These are phyloP conservation scores for Nemotelus pantherinus DNA, from an alignment of 2,888 invertebrate species.

Conservation along the genomic window DNA sequence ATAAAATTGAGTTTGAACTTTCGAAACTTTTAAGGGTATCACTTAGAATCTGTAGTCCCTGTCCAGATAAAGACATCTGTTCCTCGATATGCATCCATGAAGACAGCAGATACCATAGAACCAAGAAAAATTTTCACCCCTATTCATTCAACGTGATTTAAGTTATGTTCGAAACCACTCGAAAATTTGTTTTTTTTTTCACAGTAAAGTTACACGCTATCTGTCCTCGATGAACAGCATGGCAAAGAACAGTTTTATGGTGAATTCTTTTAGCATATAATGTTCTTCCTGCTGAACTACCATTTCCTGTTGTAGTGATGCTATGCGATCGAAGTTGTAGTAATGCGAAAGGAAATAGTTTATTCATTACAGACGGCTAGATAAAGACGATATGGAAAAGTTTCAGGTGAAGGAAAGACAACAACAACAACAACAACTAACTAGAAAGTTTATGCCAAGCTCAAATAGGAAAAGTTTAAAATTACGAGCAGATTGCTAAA, in stretches of 20 bases:
- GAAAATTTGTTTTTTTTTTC: conserved; percentile 29
- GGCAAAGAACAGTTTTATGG: not conserved
- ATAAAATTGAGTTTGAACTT: too few relatives aligned
- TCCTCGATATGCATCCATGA: too few relatives aligned
- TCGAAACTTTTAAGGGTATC: too few relatives aligned
- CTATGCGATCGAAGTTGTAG: conserved; percentile 14
- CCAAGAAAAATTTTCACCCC: not conserved
- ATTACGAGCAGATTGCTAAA: conserved; percentile 14
- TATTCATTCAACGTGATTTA: conserved; percentile 12
- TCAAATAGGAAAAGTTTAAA: conserved; percentile 39
- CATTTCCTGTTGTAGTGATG: not conserved
- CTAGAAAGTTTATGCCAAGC: conserved; percentile 29
- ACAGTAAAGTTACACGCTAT: conserved; percentile 22
- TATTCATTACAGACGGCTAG: conserved; percentile 26
- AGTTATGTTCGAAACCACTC: conserved; percentile 28
- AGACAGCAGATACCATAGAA: too few relatives aligned
- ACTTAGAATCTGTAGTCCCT: too few relatives aligned
- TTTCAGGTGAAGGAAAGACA: conserved; percentile 33
- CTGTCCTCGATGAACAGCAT: not conserved
- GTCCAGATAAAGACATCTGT: too few relatives aligned
- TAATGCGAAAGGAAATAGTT: conserved; percentile 32
- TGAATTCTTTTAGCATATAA: not conserved
- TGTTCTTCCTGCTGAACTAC: not conserved
- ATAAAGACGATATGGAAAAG: conserved; percentile 31
- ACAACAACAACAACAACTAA: not conserved